Conservation (phyloP, 2,113 vertebrate species). For the Chionomys nivalis region DNA sequence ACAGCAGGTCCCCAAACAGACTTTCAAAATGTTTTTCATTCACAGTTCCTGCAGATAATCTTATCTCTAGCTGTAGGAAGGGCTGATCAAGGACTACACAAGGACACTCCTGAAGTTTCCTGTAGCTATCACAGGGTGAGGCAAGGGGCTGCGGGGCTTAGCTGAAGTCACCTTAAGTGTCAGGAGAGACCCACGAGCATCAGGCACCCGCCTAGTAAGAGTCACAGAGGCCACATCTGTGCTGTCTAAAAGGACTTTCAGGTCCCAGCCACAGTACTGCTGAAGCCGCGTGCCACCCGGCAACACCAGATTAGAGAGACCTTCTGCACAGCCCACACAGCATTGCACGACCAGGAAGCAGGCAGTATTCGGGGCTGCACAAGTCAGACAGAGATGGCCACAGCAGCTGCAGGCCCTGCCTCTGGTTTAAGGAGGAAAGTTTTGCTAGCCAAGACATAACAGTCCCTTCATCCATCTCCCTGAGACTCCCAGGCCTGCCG, state of each 20-base stretch:
- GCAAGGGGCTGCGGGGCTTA: constrained; percentile 48
- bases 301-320: not conserved
- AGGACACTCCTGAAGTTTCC: constrained; percentile 53
- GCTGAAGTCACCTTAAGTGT: constrained; percentile 57
- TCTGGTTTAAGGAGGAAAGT: not conserved
- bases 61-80: constrained; percentile 4
- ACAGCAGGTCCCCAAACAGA: constrained; percentile 70
- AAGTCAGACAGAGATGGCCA: not conserved
- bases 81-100: constrained; percentile 65
- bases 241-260: not conserved
- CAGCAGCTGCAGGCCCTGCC: rapidly evolving
- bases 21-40: constrained; percentile 79
- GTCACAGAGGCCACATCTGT: not conserved
- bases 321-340: not conserved
- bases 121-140: constrained; percentile 81
- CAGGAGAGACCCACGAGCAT: constrained; percentile 73
- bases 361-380: not conserved
- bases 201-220: constrained; percentile 53
- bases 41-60: constrained; percentile 76
- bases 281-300: not conserved
- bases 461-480: not conserved
- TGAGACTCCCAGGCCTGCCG: not conserved
- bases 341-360: not conserved
- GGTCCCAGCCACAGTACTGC: not conserved
- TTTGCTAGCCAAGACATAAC: not conserved